Evolutionary conservation across 2,888 invertebrate genomes (phyloP).

Genomic region (Antitype chi): DNA sequence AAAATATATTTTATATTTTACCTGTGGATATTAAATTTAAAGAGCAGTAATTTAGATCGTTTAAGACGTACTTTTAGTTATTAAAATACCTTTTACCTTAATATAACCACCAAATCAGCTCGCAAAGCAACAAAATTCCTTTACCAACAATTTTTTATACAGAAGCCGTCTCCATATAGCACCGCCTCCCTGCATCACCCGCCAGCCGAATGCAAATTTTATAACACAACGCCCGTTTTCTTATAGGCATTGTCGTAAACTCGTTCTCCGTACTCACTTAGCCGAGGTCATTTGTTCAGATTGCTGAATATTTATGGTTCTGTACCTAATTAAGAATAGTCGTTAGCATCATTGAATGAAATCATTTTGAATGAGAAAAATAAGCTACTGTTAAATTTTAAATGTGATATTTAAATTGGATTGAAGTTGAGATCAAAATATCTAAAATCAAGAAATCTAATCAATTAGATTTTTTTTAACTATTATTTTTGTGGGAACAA

Average conservation of each 20-base stretch:
- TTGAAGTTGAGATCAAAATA: not conserved
- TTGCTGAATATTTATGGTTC: slow-evolving; percentile 70
- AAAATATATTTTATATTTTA: not conserved
- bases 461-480: not conserved
- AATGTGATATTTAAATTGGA: not conserved
- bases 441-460: not conserved
- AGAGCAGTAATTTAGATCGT: not conserved
- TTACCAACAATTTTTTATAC: not conserved
- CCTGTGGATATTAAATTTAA: not conserved
- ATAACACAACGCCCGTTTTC: slow-evolving; percentile 88
- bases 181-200: slow-evolving; percentile 81
- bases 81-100: not conserved
- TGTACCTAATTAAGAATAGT: slow-evolving; percentile 54
- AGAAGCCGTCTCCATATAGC: slow-evolving; percentile 74
- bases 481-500: not conserved
- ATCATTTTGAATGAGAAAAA: not conserved
- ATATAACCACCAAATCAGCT: not conserved
- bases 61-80: not conserved
- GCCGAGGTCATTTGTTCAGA: slow-evolving; percentile 88
- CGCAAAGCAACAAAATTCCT: not conserved
- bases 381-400: not conserved
- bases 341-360: slow-evolving; percentile 13
- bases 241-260: slow-evolving; percentile 87
- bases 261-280: slow-evolving; percentile 80
- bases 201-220: slow-evolving; percentile 90